Percentiles rank a stretch among this genome's conserved stretches.
Conservation (phyloP, 2,888 invertebrate genomes). For the Ornithoptera alexandrae region DNA sequence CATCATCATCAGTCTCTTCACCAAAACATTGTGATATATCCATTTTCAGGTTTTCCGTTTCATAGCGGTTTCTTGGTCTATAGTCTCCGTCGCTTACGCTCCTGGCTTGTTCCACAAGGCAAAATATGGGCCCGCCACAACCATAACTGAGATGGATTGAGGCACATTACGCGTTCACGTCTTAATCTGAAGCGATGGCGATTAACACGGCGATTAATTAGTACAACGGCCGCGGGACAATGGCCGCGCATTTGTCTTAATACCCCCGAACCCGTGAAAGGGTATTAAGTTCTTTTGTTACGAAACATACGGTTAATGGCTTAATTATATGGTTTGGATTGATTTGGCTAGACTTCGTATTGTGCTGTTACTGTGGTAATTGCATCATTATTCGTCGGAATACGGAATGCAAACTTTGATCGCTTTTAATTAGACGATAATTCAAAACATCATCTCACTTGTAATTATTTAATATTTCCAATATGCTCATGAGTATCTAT, state of each 20-base stretch:
- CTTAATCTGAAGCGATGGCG: slow-evolving; percentile 66
- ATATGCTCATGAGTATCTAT: too few species aligned
- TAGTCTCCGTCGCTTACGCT: slow-evolving; percentile 24
- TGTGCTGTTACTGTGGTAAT: too few species aligned
- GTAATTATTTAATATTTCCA: too few species aligned
- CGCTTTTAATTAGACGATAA: too few species aligned
- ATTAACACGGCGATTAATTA: slow-evolving; percentile 72
- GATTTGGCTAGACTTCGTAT: slow-evolving; percentile 17
- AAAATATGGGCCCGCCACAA: slow-evolving; percentile 45
- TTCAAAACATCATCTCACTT: too few species aligned
- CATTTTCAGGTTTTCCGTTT: too few species aligned
- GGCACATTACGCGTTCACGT: slow-evolving; percentile 65
- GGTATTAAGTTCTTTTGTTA: slow-evolving; percentile 29
- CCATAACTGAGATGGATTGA: slow-evolving; percentile 72
- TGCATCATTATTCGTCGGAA: too few species aligned
- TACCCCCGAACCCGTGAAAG: slow-evolving; percentile 36
- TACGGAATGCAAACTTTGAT: too few species aligned
- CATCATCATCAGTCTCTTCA: too few species aligned
- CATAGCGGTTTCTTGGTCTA: neutral
- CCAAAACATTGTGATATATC: too few species aligned
- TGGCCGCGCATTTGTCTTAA: slow-evolving; percentile 53
- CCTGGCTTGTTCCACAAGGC: slow-evolving; percentile 40
- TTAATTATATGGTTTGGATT: slow-evolving; percentile 22
- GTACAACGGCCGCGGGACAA: slow-evolving; percentile 61
- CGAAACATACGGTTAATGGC: slow-evolving; percentile 24